These are phyloP conservation scores for Drosophila aff. DNA, from an alignment of 1,140 invertebrate genomes.

Conservation along the genomic window DNA sequence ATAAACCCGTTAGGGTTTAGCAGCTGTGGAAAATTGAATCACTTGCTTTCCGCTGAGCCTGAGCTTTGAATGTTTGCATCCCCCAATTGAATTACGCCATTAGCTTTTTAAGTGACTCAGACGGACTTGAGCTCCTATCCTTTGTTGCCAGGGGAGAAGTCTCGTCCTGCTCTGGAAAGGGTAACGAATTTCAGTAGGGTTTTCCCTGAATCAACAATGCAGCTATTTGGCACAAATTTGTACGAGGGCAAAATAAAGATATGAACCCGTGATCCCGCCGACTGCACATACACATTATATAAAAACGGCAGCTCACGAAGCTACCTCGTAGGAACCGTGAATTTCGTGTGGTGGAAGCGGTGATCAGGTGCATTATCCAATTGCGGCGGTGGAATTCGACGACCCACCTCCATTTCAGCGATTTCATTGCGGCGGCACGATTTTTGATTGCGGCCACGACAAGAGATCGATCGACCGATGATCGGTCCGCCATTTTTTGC, in stretches of 20 bases:
- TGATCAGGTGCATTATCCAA: slow-evolving; percentile 83
- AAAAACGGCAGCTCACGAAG: slow-evolving; percentile 25
- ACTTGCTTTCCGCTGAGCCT: slow-evolving; percentile 18
- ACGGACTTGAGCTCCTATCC: slow-evolving; percentile 23
- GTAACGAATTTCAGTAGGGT: slow-evolving; percentile 7
- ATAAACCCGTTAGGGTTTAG: slow-evolving; percentile 31
- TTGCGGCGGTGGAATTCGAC: slow-evolving; percentile 64
- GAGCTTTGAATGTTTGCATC: slow-evolving; percentile 47
- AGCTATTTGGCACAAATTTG: slow-evolving; percentile 10
- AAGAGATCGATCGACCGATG: slow-evolving; percentile 71
- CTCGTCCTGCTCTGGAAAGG: not conserved
- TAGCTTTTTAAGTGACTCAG: slow-evolving; percentile 39
- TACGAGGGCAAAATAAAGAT: slow-evolving; percentile 20
- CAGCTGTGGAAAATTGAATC: slow-evolving; percentile 50
- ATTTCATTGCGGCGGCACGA: slow-evolving; percentile 80
- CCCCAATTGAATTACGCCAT: slow-evolving; percentile 51
- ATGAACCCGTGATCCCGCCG: slow-evolving; percentile 32
- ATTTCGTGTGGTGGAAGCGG: slow-evolving; percentile 66
- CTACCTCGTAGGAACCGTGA: slow-evolving; percentile 42
- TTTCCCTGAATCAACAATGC: not conserved
- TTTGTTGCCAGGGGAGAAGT: slow-evolving; percentile 26
- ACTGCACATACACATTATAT: slow-evolving; percentile 40
- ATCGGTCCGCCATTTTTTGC: slow-evolving; percentile 74
- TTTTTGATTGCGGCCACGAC: slow-evolving; percentile 71
- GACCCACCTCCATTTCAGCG: slow-evolving; percentile 73